Conservation (phyloP, 2,113 vertebrate species). For the Oreochromis aureus region DNA sequence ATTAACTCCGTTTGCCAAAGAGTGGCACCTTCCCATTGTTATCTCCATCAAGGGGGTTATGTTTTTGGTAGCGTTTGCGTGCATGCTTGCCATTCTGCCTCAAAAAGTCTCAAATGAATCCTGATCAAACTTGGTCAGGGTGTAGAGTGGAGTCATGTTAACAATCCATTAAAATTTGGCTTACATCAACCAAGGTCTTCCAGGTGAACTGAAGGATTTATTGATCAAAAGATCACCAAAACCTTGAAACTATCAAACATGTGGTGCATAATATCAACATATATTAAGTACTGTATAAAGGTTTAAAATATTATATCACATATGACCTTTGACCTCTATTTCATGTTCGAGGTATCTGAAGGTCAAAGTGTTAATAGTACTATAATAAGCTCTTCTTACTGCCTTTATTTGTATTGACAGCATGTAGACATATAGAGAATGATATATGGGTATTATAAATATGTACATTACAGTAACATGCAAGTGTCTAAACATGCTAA, state of each 20-base stretch:
- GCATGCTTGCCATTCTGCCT: not conserved
- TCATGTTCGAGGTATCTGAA: not conserved
- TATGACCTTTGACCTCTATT: not conserved
- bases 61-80: fast-evolving
- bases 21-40: not conserved
- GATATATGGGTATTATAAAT: not conserved
- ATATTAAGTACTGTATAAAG: not conserved
- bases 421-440: not conserved
- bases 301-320: not conserved
- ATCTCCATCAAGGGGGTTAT: not conserved
- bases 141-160: not conserved
- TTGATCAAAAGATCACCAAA: not conserved
- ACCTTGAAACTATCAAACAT: not conserved
- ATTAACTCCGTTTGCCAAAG: not conserved
- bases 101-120: not conserved
- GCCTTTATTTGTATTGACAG: not conserved
- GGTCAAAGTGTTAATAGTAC: not conserved
- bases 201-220: not conserved
- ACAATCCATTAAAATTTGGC: not conserved
- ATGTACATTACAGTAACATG: not conserved
- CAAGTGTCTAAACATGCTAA: not conserved
- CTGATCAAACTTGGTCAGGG: not conserved
- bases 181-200: not conserved
- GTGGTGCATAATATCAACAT: not conserved
- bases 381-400: not conserved